A percentile compares a stretch with the other conserved stretches of the same genome.
phyloP scores from a whole-genome alignment of 2,888 invertebrate species.

The Synanthedon vespiformis region DNA sequence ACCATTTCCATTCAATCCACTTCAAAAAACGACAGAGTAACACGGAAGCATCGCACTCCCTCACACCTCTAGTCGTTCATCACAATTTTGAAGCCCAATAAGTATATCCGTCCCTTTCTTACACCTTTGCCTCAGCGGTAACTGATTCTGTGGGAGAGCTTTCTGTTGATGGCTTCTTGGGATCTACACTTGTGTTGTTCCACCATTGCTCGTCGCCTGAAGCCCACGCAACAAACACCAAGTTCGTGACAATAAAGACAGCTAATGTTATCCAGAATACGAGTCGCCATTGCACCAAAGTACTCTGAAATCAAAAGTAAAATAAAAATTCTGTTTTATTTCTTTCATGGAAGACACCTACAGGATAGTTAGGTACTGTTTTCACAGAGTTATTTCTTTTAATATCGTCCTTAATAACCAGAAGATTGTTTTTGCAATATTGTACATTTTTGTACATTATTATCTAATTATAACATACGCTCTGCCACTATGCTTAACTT shows the following conservation, averaged over 20 bases:
- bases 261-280: conserved; percentile 86
- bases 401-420: no score
- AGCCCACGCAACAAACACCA: conserved; percentile 79
- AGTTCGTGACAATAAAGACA: conserved; percentile 78
- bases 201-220: conserved; percentile 84
- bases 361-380: no score
- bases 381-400: no score
- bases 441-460: no score
- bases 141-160: conserved; percentile 23
- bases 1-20: neutral
- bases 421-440: no score
- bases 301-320: conserved; percentile 54
- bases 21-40: neutral
- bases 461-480: no score
- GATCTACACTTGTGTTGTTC: conserved; percentile 69
- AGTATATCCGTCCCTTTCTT: conserved; percentile 10
- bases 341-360: no score
- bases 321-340: neutral
- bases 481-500: no score
- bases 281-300: conserved; percentile 77
- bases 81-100: neutral
- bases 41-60: neutral
- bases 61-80: neutral
- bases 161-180: conserved; percentile 32
- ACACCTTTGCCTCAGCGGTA: conserved; percentile 47